Percentiles rank a stretch among this genome's conserved stretches.
These are phyloP conservation scores for Hystrix brachyura DNA, from an alignment of 2,113 vertebrate genomes.

Conservation along the genomic window DNA sequence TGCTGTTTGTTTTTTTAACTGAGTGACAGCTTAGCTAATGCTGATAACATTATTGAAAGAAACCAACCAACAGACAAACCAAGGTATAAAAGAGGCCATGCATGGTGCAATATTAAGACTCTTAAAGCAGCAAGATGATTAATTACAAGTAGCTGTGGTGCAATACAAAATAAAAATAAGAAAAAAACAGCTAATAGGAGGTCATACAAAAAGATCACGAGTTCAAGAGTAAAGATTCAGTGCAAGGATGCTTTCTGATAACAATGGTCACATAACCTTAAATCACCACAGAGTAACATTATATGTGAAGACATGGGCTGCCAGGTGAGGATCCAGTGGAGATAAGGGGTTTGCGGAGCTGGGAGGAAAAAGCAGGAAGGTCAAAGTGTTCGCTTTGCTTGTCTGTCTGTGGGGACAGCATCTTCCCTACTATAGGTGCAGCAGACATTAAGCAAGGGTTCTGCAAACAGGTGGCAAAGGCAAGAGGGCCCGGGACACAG, in stretches of 20 bases:
- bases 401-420: background rate
- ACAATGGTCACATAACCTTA: background rate
- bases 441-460: background rate
- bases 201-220: background rate
- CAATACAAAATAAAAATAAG: conserved; percentile 5
- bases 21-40: background rate
- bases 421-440: background rate
- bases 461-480: background rate
- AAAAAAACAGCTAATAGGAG: conserved; percentile 15
- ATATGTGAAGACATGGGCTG: background rate
- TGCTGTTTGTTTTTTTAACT: background rate
- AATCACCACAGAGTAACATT: background rate
- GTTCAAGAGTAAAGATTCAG: background rate
- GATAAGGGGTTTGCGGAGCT: background rate
- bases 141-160: background rate
- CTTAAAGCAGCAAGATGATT: background rate
- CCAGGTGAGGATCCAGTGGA: background rate
- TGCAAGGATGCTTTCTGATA: background rate
- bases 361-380: background rate
- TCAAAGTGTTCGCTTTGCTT: background rate
- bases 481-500: background rate
- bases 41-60: background rate
- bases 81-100: background rate
- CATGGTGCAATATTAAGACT: background rate
- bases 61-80: background rate